Evolutionary conservation across 2,888 invertebrate genomes (phyloP), one percentile per base, ranked within the genome.

Genomic region (Ectemnius cavifrons): DNA sequence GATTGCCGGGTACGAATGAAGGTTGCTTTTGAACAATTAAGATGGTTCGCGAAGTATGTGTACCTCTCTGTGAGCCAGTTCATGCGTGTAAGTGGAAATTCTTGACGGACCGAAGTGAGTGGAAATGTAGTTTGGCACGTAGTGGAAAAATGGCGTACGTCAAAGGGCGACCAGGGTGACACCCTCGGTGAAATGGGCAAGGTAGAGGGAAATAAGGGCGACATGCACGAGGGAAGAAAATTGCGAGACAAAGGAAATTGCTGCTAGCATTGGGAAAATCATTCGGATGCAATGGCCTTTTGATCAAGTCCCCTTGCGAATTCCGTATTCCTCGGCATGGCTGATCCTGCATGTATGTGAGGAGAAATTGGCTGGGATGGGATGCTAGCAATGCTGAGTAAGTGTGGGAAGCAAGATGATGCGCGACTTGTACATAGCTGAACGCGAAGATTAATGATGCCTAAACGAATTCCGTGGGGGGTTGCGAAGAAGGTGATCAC

Each of bases 391-490:
- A 37, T 37, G 37, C 37, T 37, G 37, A 37, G 68, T 63, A 70
- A 69, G 67, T 65, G 76, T 65, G 61, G 52, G 58, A 56, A 66
- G 71, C 68, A 67, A 63, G 71, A 77, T 59, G 74, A 75, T 73
- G 70, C 74, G 74, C 71, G 72, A 62, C 71, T 69, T 66, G 71
- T 63, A 57, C 58, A 62, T 58, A 23, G 23, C 37, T 14, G 56
- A 37, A 63, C 20, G 59, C 8, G 13, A 72, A 78, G 81, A 81
- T 81, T 76, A 78, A 81, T 81, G 76, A 68, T 67, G 63, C 70
- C 49, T 28, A 49, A 58, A 52, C 23, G 45, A 67, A 57, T 58
- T 52, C 20, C 49, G 57, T 61, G 46, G 67, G 37, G 37, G 65
- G 65, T 52, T 52, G 58, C 20, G 16, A 56, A 28, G 16, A 56